Percentiles rank a stretch among this genome's conserved stretches.
phyloP scores from a whole-genome alignment of 2,888 invertebrate genomes.

The Gonocerus acuteangulatus region DNA sequence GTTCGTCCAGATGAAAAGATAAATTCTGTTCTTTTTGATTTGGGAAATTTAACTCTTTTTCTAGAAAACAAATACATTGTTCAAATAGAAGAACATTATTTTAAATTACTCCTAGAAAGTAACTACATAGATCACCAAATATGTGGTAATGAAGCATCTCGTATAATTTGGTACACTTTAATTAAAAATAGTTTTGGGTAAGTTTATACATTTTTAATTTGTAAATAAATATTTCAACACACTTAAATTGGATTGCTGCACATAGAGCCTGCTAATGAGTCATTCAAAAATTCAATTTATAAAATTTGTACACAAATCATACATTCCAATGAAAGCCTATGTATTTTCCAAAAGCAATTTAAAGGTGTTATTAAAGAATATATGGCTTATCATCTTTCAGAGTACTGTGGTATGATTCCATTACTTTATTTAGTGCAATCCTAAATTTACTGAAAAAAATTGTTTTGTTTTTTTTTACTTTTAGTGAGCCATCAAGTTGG shows the following conservation, averaged over 20 bases:
- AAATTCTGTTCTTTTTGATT: constrained; percentile 25
- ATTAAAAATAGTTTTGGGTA: constrained; percentile 31
- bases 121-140: constrained; percentile 26
- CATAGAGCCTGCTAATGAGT: no score
- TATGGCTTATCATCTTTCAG: no score
- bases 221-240: background rate
- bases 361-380: background rate
- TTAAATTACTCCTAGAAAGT: constrained; percentile 35
- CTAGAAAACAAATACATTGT: constrained; percentile 22
- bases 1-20: constrained; percentile 7
- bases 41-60: constrained; percentile 37
- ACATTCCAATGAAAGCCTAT: background rate
- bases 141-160: constrained; percentile 14
- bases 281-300: background rate
- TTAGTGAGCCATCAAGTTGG: constrained; percentile 34
- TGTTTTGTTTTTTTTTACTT: constrained; percentile 3
- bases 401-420: no score
- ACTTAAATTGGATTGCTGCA: no score
- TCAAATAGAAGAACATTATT: constrained; percentile 28
- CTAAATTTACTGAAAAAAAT: background rate
- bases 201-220: background rate
- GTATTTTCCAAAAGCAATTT: background rate
- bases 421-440: no score
- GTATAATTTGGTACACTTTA: constrained; percentile 16
- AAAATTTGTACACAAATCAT: background rate